Conservation (phyloP, 2,113 vertebrate genomes). For the Poeciliopsis occidentalis region DNA sequence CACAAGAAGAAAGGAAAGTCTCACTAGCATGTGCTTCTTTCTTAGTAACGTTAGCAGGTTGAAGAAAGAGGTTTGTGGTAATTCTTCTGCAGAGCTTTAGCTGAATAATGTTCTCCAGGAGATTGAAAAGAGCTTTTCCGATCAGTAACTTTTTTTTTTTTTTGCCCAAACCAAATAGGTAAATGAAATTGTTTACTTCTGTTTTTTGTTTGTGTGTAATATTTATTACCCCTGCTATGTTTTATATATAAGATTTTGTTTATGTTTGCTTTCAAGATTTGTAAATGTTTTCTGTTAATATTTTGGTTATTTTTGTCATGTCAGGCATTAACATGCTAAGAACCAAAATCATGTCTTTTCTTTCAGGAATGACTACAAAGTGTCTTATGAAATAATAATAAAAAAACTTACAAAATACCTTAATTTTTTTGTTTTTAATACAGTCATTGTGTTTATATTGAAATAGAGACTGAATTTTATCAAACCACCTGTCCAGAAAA, state of each 20-base stretch:
- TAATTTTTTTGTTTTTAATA: slow-evolving; percentile 49
- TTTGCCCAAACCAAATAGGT: slow-evolving; percentile 68
- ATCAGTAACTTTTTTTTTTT: slow-evolving; percentile 27
- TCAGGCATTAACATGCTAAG: slow-evolving; percentile 70
- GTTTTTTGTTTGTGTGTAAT: slow-evolving; percentile 75
- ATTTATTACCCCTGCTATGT: slow-evolving; percentile 82
- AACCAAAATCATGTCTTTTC: slow-evolving; percentile 76
- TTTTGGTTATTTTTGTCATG: slow-evolving; percentile 33
- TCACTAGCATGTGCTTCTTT: slow-evolving; percentile 21
- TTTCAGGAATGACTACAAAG: slow-evolving; percentile 69
- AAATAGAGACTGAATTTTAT: background rate
- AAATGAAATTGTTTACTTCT: slow-evolving; percentile 69
- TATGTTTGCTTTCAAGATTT: slow-evolving; percentile 72
- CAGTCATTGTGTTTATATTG: slow-evolving; percentile 61
- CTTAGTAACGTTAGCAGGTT: slow-evolving; percentile 4
- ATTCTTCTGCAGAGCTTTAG: slow-evolving; percentile 44
- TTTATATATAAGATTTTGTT: slow-evolving; percentile 81
- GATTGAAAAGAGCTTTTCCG: slow-evolving; percentile 38
- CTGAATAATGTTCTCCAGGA: slow-evolving; percentile 25
- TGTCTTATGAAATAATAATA: slow-evolving; percentile 73
- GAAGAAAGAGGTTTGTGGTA: slow-evolving; percentile 41
- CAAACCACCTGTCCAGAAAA: no score
- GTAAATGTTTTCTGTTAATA: slow-evolving; percentile 67
- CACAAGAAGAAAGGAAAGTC: background rate
- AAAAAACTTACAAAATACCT: slow-evolving; percentile 58